A percentile compares a stretch with the other conserved stretches of the same genome.
phyloP scores from a whole-genome alignment of 2,797 vertebrate genomes.

The Galaxias olidus region DNA sequence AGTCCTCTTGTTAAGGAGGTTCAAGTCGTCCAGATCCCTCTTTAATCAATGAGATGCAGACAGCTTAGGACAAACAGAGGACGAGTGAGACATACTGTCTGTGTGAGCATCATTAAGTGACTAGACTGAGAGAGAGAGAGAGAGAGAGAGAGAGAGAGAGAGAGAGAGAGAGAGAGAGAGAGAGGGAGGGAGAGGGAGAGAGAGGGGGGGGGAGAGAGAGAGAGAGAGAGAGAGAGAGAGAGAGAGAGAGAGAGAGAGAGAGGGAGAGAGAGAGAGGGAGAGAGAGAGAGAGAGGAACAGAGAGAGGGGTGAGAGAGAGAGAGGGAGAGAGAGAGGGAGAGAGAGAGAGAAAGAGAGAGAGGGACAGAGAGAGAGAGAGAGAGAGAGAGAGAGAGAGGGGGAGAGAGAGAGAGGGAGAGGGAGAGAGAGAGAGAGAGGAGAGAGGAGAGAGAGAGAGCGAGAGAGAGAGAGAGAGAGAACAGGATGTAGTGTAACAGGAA shows the following conservation, averaged over 20 bases:
- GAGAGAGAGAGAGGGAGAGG: too few species aligned
- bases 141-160: constrained; percentile 1
- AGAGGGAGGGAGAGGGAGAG: constrained; percentile 7
- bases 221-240: not conserved
- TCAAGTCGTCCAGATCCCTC: too few species aligned
- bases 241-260: constrained; percentile 5
- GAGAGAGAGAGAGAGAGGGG: too few species aligned
- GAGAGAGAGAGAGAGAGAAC: constrained; percentile 3
- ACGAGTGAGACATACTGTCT: not conserved
- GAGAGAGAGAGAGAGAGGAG: not conserved
- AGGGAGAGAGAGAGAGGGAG: constrained; percentile 3
- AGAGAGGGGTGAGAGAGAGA: not conserved
- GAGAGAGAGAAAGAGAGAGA: not conserved
- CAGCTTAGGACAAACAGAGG: too few species aligned
- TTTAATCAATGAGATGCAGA: too few species aligned
- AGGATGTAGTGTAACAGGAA: not conserved
- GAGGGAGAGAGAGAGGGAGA: not conserved
- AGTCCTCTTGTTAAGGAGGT: too few species aligned
- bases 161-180: constrained; percentile 2
- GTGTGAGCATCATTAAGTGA: not conserved
- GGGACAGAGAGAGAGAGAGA: not conserved
- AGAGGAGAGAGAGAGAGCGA: not conserved
- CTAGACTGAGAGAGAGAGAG: not conserved
- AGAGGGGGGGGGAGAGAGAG: not conserved
- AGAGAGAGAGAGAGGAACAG: not conserved